Conservation (phyloP, 2,797 vertebrate species). For the Aselliscus stoliczkanus region DNA sequence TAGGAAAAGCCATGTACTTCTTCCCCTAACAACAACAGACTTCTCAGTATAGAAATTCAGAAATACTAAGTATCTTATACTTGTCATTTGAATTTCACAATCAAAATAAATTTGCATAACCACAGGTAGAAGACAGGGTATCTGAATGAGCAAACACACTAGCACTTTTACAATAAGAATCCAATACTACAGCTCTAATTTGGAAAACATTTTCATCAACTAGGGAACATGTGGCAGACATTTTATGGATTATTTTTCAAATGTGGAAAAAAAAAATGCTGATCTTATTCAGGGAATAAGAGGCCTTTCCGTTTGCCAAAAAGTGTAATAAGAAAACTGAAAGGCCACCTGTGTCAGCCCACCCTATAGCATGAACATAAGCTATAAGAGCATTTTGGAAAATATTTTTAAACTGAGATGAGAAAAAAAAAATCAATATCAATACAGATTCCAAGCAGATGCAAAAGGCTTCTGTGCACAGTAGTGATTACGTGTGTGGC, state of each 20-base stretch:
- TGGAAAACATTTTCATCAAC: conserved; percentile 74
- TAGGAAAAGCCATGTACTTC: not conserved
- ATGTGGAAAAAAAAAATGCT: conserved; percentile 65
- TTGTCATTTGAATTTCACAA: conserved; percentile 29
- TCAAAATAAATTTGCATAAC: conserved; percentile 26
- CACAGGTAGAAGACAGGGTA: conserved; percentile 34
- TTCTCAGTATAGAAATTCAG: conserved; percentile 8
- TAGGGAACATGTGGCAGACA: conserved; percentile 79
- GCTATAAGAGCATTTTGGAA: conserved; percentile 65
- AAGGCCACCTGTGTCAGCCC: conserved; percentile 80
- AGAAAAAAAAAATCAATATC: conserved; percentile 42
- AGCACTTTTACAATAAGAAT: conserved; percentile 67
- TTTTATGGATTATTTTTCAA: conserved; percentile 74
- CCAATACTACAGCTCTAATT: conserved; percentile 63
- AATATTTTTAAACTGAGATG: conserved; percentile 67
- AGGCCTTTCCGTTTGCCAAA: conserved; percentile 74
- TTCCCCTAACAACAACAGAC: not conserved
- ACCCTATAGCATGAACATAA: conserved; percentile 74
- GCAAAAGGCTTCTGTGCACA: conserved; percentile 67
- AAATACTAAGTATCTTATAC: not conserved
- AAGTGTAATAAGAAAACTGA: conserved; percentile 77
- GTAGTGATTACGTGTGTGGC: conserved; percentile 75
- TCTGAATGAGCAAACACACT: conserved; percentile 53
- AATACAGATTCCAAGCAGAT: conserved; percentile 67
- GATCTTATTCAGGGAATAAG: conserved; percentile 76